Base-by-base conservation (phyloP, 1,140 invertebrate species). In the Bradynema listronoti region DNA sequence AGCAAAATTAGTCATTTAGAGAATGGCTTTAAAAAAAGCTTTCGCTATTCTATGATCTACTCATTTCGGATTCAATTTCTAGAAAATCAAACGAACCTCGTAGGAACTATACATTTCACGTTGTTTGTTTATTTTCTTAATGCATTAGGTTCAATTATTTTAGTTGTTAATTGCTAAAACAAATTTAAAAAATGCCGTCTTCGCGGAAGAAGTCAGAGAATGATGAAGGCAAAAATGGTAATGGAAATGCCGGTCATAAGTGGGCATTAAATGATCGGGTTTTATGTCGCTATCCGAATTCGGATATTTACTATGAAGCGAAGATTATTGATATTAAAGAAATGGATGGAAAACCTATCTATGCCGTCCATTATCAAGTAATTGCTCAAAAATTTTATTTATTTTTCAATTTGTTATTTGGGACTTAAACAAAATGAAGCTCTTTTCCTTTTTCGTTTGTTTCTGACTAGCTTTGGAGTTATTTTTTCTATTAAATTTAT, bases 351-450 rank as follows among this genome's bases (percentile, higher is more conserved):
- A 50, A 51, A n/a, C 22, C 11, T 14, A 29, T 22, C 24, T 63
- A 63, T 42, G 27, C 50, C 30, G 51, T 63, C 27, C 61, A 63
- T 66, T 63, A 63, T 39, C 50, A 42, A 61, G 61, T 63, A 16
- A 14, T 9, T 11, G 24, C 16, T n/a, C n/a, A n/a, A n/a, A n/a
- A n/a, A n/a, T 24, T 9, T 24, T 59, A 59, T 30, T 58, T 39
- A 63, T 7, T 25, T 16, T n/a, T 4, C 25, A 56, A 55, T 51
- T 43, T 43, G 22, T 43, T 11, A 0, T 0, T 5, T 19, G 14
- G 42, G 24, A 9, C n/a, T n/a, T n/a, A 4, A 0, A 25, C 6
- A 1, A 25, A 11, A 25, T 19, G 42, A 42, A 2, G 41, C 24
- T 1, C 39, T 43, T 7, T 43, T 43, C 4, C 0, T 42, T 42